Conservation (phyloP, 2,113 vertebrate genomes). For the Desmodus rotundus region DNA sequence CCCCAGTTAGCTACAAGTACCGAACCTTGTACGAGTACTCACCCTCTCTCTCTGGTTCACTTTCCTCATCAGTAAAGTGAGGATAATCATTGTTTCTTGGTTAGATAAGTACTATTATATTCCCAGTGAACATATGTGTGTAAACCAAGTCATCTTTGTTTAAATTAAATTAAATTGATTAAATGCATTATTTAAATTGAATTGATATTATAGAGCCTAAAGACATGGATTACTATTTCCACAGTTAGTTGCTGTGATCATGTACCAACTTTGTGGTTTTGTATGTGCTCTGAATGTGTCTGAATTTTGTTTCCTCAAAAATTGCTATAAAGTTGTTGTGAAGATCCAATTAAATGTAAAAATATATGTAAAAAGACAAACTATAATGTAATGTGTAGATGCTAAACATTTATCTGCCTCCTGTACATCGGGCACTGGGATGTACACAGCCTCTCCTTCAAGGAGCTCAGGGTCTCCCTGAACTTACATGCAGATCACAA, state of each 20-base stretch:
- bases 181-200: neutral
- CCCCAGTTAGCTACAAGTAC: neutral
- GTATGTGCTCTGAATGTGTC: neutral
- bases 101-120: neutral
- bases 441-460: neutral
- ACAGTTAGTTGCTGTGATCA: neutral
- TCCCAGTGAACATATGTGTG: neutral
- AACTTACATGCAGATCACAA: neutral
- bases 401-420: neutral
- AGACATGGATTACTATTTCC: neutral
- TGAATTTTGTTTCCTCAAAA: neutral
- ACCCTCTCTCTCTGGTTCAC: neutral
- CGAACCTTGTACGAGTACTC: neutral
- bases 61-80: neutral
- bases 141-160: neutral
- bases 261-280: neutral
- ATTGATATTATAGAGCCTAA: neutral
- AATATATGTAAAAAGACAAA: neutral
- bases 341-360: neutral
- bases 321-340: neutral
- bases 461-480: neutral
- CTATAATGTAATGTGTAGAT: neutral
- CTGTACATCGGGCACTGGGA: neutral
- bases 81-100: neutral
- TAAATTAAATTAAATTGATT: neutral